Conservation (phyloP, 2,113 vertebrate genomes). For the Tragelaphus scriptus region DNA sequence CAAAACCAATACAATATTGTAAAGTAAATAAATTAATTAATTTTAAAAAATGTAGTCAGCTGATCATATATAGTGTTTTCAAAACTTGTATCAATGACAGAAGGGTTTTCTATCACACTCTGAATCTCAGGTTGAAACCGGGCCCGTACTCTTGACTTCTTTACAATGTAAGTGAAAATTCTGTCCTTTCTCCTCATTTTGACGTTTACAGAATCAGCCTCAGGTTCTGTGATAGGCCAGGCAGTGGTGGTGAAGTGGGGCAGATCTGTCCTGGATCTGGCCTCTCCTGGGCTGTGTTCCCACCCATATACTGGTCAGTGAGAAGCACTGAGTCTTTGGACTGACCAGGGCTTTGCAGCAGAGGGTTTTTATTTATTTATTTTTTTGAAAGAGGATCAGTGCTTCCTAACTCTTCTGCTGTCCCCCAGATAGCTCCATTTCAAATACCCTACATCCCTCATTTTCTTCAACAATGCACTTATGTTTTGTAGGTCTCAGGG, state of each 20-base stretch:
- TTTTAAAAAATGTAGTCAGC: neutral
- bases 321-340: neutral
- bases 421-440: neutral
- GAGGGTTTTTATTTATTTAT: neutral
- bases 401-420: neutral
- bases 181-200: neutral
- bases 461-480: neutral
- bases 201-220: neutral
- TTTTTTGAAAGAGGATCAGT: neutral
- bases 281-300: neutral
- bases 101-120: neutral
- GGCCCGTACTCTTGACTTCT: neutral
- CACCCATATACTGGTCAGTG: neutral
- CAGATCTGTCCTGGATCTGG: neutral
- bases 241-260: neutral
- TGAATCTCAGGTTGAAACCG: neutral
- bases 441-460: neutral
- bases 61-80: neutral
- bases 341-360: neutral
- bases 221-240: neutral
- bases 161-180: neutral
- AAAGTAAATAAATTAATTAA: no score
- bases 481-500: neutral
- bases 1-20: no score
- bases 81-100: neutral